These are phyloP conservation scores for Nomada fabriciana DNA, from an alignment of 2,888 invertebrate species.

Conservation along the genomic window DNA sequence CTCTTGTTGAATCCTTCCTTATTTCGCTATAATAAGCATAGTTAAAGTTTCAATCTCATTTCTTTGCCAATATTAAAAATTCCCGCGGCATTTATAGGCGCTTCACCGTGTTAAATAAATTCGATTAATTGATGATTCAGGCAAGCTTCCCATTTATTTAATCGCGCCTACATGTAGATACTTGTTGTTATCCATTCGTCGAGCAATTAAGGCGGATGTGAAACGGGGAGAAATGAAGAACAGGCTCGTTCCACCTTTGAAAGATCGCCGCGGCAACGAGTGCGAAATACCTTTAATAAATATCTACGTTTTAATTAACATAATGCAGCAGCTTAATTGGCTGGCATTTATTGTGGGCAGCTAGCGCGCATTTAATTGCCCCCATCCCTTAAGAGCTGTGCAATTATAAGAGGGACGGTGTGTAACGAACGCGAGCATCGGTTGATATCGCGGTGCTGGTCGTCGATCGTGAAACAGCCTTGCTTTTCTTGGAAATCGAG, in stretches of 20 bases:
- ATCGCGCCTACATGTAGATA: not conserved
- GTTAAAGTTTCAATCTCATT: not conserved
- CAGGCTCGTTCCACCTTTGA: constrained; percentile 49
- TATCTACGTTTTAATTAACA: constrained; percentile 78
- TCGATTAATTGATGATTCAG: not conserved
- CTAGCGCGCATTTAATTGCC: constrained; percentile 63
- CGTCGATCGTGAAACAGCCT: constrained; percentile 50
- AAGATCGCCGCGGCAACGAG: constrained; percentile 59
- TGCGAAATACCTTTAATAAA: constrained; percentile 69
- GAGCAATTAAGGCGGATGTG: constrained; percentile 31
- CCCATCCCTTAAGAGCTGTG: not conserved
- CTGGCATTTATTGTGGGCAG: constrained; percentile 69
- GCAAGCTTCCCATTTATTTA: not conserved
- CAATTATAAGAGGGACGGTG: constrained; percentile 64
- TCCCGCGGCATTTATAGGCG: not conserved
- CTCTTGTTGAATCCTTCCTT: not conserved
- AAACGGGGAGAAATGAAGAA: constrained; percentile 22
- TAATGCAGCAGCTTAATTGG: constrained; percentile 74
- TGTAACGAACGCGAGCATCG: constrained; percentile 51
- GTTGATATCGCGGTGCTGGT: constrained; percentile 48
- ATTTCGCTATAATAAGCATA: not conserved
- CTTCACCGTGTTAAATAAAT: not conserved
- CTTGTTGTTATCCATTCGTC: not conserved
- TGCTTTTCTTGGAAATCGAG: constrained; percentile 19
- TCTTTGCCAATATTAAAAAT: not conserved